Evolutionary conservation across 1,140 invertebrate genomes (phyloP).

Genomic region (Drosophila micromelanica): DNA sequence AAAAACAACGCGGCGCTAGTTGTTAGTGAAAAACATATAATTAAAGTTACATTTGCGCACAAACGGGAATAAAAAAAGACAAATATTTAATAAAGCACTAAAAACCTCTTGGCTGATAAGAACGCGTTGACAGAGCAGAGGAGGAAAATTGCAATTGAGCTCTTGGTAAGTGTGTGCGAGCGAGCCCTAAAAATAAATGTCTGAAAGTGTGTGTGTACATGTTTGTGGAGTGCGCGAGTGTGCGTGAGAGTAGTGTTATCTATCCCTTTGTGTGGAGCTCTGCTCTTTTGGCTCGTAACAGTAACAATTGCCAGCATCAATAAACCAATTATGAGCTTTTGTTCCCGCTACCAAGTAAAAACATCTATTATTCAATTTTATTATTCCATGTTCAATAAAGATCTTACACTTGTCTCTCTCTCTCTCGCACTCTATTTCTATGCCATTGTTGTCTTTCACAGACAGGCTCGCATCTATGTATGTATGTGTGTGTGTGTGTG

Average conservation of each 20-base stretch:
- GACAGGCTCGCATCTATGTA: not conserved
- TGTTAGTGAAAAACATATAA: not conserved
- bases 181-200: conserved; percentile 31
- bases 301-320: conserved; percentile 52
- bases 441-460: conserved; percentile 24
- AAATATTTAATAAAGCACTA: conserved; percentile 10
- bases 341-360: conserved; percentile 33
- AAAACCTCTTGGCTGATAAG: conserved; percentile 26
- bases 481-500: not conserved
- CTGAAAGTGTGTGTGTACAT: not conserved
- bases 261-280: conserved; percentile 40
- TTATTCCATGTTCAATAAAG: conserved; percentile 28
- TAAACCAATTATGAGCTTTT: conserved; percentile 76
- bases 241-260: conserved; percentile 42
- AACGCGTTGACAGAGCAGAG: not conserved
- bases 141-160: conserved; percentile 18
- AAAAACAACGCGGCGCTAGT: not conserved
- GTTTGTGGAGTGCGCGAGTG: not conserved
- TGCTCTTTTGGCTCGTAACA: conserved; percentile 22
- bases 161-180: conserved; percentile 38
- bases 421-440: too few relatives aligned
- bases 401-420: not conserved
- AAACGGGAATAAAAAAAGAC: not conserved
- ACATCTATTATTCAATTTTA: conserved; percentile 16
- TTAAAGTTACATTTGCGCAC: not conserved